Percentiles rank a stretch among this genome's conserved stretches.
phyloP scores from a whole-genome alignment of 2,113 vertebrate genomes.

The Etheostoma cragini region DNA sequence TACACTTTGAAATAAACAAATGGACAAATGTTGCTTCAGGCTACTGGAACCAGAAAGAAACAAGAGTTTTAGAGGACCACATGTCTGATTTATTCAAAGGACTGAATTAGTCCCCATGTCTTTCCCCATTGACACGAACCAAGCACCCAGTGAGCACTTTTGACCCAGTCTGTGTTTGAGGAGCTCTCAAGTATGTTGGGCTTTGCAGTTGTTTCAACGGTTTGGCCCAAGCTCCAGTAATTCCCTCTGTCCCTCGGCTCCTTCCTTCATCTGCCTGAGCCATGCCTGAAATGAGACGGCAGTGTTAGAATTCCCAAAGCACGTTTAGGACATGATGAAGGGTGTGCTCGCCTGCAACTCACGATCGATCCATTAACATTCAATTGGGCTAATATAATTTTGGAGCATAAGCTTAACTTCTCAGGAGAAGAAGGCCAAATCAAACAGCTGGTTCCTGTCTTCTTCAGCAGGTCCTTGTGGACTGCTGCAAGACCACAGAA shows the following conservation, averaged over 20 bases:
- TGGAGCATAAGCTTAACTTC: conserved; percentile 69
- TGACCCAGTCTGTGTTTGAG: conserved; percentile 40
- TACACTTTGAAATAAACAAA: conserved; percentile 12
- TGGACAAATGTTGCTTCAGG: neutral
- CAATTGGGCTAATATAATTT: conserved; percentile 69
- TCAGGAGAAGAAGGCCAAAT: conserved; percentile 72
- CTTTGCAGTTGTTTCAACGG: conserved; percentile 13
- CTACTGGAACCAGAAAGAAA: conserved; percentile 12
- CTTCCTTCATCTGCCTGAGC: conserved; percentile 39
- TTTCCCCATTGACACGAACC: conserved; percentile 39
- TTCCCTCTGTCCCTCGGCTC: conserved; percentile 35
- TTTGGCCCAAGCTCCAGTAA: conserved; percentile 41
- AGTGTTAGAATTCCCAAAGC: conserved; percentile 65
- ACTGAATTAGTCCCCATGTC: conserved; percentile 22
- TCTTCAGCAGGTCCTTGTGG: conserved; percentile 60
- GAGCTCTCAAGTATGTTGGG: conserved; percentile 31
- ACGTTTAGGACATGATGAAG: conserved; percentile 58
- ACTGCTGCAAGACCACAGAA: conserved; percentile 55
- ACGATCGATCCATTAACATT: conserved; percentile 75
- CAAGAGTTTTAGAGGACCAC: conserved; percentile 4
- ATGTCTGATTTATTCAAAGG: conserved; percentile 13
- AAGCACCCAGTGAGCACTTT: conserved; percentile 23
- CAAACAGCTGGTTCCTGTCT: conserved; percentile 78
- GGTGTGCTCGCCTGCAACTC: conserved; percentile 55
- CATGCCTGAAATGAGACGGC: conserved; percentile 55